Evolutionary conservation across 2,888 invertebrate genomes (phyloP).

Genomic region (Lasioglossum zephyrum): DNA sequence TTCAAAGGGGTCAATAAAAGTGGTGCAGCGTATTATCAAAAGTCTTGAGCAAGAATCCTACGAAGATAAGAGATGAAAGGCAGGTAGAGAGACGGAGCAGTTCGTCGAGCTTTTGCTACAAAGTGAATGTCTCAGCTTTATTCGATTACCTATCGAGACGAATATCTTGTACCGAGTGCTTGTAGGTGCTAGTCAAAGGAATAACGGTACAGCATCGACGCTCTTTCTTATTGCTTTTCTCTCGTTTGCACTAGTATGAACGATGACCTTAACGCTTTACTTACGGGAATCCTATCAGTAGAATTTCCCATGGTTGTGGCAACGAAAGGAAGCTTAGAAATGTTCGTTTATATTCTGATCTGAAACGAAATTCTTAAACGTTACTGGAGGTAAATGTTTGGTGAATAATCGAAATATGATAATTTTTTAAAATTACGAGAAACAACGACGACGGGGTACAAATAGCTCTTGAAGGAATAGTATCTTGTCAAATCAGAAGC

Average conservation of each 20-base stretch:
- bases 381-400: too few species aligned
- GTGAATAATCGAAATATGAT: too few species aligned
- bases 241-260: background rate
- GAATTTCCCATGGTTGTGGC: background rate
- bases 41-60: background rate
- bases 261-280: background rate
- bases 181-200: background rate
- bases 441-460: background rate
- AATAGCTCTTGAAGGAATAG: background rate
- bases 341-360: too few species aligned
- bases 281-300: background rate
- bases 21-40: background rate
- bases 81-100: background rate
- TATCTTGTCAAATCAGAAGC: background rate
- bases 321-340: background rate
- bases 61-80: background rate
- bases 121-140: background rate
- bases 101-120: background rate
- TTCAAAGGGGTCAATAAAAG: background rate
- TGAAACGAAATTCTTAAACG: too few species aligned
- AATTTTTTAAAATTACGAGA: background rate
- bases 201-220: background rate
- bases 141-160: background rate
- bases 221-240: background rate
- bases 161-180: background rate